A percentile compares a stretch with the other conserved stretches of the same genome.
Evolutionary conservation across 2,113 vertebrate species (phyloP).

Genomic region (Neodontobutis hainanensis): DNA sequence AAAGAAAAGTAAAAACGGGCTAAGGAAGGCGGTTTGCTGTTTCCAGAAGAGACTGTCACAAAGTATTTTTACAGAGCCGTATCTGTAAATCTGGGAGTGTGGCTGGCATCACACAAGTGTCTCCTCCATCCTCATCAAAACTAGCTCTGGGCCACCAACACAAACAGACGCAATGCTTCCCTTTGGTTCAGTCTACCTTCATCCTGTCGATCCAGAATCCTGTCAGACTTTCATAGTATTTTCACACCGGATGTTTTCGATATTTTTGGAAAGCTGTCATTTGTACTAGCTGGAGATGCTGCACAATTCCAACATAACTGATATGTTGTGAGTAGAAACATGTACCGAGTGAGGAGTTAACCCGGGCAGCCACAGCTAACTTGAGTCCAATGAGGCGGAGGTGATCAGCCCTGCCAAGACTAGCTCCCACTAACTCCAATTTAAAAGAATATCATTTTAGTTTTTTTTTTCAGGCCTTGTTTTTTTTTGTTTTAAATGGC

Average conservation of each 20-base stretch:
- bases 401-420: no score
- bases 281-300: slow-evolving; percentile 13
- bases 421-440: no score
- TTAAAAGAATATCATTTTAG: no score
- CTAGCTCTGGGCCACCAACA: slow-evolving; percentile 17
- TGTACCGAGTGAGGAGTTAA: no score
- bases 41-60: slow-evolving; percentile 47
- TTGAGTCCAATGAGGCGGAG: no score
- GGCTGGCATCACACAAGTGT: slow-evolving; percentile 36
- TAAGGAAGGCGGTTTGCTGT: slow-evolving; percentile 31
- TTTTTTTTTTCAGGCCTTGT: no score
- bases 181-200: slow-evolving; percentile 12
- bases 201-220: slow-evolving; percentile 2
- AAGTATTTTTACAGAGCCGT: slow-evolving; percentile 49
- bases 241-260: slow-evolving; percentile 12
- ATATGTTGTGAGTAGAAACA: no score
- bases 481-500: no score
- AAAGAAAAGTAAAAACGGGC: slow-evolving; percentile 46
- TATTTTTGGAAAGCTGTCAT: slow-evolving; percentile 27
- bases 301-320: background rate
- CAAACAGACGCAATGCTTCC: slow-evolving; percentile 26
- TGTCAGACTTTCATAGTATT: slow-evolving; percentile 4
- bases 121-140: slow-evolving; percentile 36
- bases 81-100: slow-evolving; percentile 36
- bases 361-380: no score